phyloP scores from a whole-genome alignment of 2,113 vertebrate species.

The Elanus axillaris region DNA sequence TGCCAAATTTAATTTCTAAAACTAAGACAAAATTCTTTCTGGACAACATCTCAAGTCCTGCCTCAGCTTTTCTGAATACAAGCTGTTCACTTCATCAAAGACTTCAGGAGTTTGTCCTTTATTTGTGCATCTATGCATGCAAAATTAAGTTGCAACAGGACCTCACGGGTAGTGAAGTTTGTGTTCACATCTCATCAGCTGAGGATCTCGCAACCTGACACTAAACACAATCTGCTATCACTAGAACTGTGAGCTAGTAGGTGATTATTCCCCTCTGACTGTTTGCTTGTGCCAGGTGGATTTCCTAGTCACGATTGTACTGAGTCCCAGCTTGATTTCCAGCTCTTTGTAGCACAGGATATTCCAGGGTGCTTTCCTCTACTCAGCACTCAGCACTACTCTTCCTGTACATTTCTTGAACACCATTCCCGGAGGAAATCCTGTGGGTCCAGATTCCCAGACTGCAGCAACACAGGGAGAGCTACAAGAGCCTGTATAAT shows the following conservation, averaged over 20 bases:
- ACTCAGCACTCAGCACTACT: background rate
- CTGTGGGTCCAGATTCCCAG: background rate
- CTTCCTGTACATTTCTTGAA: background rate
- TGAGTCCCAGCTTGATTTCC: background rate
- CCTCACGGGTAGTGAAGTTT: background rate
- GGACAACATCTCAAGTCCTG: background rate
- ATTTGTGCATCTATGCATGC: background rate
- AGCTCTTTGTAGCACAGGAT: background rate
- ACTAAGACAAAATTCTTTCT: background rate
- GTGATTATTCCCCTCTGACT: background rate
- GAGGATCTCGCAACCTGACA: background rate
- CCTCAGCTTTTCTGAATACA: background rate
- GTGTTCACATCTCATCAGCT: background rate
- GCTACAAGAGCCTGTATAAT: background rate
- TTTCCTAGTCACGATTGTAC: background rate
- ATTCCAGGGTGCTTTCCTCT: background rate
- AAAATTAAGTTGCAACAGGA: background rate
- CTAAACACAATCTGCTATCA: background rate
- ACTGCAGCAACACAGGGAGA: accelerated
- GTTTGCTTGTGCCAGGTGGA: background rate
- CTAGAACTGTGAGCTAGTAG: background rate
- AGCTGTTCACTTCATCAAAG: background rate
- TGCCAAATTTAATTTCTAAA: background rate
- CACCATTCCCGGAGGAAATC: background rate
- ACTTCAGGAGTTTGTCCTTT: background rate